A percentile compares a stretch with the other conserved stretches of the same genome.
Evolutionary conservation across 1,140 invertebrate genomes (phyloP).

Genomic region (Stenopsyche tienmushanensis): DNA sequence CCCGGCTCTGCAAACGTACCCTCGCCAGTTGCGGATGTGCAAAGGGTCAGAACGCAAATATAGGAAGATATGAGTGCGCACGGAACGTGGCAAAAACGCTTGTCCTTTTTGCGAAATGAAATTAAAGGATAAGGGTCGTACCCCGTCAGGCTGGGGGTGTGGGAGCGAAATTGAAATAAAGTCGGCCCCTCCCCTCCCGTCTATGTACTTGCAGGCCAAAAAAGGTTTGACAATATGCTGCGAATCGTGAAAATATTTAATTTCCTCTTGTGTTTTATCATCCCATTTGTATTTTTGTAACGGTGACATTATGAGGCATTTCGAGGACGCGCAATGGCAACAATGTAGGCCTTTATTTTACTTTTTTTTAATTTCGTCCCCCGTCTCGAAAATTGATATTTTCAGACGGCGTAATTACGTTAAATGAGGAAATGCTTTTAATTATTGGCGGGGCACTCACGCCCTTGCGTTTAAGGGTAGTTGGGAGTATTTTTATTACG

Average conservation of each 20-base stretch:
- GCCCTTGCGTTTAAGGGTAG: too few relatives aligned
- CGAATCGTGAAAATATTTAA: slow-evolving; percentile 22
- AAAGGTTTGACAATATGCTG: slow-evolving; percentile 25
- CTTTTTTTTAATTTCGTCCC: too few relatives aligned
- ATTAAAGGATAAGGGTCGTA: slow-evolving; percentile 14
- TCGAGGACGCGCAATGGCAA: too few relatives aligned
- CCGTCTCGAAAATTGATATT: too few relatives aligned
- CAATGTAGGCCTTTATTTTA: too few relatives aligned
- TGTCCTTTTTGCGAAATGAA: slow-evolving; percentile 14
- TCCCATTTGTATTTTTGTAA: background rate
- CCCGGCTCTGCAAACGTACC: too few relatives aligned
- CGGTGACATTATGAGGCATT: background rate
- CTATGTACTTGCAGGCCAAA: background rate
- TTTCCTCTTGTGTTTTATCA: slow-evolving; percentile 8
- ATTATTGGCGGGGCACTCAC: too few relatives aligned
- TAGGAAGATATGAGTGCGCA: too few relatives aligned
- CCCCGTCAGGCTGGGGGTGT: background rate
- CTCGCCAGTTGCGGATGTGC: slow-evolving; percentile 6
- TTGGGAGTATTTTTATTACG: too few relatives aligned
- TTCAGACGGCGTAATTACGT: too few relatives aligned
- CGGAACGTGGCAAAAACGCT: slow-evolving; percentile 8
- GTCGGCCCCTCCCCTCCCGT: background rate
- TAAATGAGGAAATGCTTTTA: too few relatives aligned
- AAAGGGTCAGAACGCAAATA: too few relatives aligned
- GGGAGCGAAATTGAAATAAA: slow-evolving; percentile 9